Base-by-base conservation (phyloP, 2,113 vertebrate genomes). In the Cyprinodon variegatus region DNA sequence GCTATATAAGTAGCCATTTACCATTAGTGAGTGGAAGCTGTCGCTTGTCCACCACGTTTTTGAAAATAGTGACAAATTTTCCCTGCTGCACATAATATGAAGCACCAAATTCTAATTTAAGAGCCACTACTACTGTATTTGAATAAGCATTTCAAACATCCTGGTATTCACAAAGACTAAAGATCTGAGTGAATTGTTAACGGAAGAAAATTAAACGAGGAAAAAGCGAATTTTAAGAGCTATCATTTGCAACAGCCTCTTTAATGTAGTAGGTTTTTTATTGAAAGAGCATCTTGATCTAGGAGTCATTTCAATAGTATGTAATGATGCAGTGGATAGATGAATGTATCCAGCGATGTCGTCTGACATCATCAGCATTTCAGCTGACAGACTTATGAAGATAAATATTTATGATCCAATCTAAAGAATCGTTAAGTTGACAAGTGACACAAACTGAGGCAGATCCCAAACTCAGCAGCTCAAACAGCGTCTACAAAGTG, bases 381-480 rank as follows among this genome's bases (percentile, higher is more conserved):
- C n/a, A 41, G 13, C 40, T 11, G 22, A 48, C 15, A 29, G 37
- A 29, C 41, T 82, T 61, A 68, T 61, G 41, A 77, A 70, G 60
- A 53, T n/a, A 13, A 37, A 63, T 76, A 70, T 71, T 77, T 36
- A 77, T 43, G 59, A 77, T 83, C 65, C 75, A 63, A 78, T 80
- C 50, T 65, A 68, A 73, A 83, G 68, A 70, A 72, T 60, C 60
- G 65, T 82, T 70, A 82, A 48, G 10, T 39, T 84, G 79, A 87
- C 78, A 76, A 88, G 76, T 76, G 76, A 76, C 81, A 78, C 36
- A 43, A 57, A 39, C 61, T 65, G 73, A 59, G 64, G 71, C 67
- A 76, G 62, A 81, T 72, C 20, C 74, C 73, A 66, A 61, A 83
- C 76, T 48, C 68, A 39, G 84, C 82, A 78, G 74, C 72, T 72